Evolutionary conservation across 2,113 vertebrate species (phyloP).

Genomic region (Alethe diademata): DNA sequence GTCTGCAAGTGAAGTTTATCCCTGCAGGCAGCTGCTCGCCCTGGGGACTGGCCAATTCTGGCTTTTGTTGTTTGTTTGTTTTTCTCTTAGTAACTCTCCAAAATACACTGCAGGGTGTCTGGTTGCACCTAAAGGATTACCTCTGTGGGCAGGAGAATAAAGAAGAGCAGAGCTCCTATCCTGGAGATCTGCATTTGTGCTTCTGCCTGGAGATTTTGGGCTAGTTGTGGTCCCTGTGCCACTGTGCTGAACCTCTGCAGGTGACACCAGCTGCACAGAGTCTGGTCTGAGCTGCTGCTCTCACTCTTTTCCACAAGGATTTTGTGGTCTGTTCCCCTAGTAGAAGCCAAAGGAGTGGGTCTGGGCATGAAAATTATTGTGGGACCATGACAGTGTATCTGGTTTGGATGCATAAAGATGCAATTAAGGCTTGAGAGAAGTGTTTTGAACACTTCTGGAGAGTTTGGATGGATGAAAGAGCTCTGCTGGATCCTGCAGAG

Average conservation of each 20-base stretch:
- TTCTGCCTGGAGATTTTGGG: not conserved
- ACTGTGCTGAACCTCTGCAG: not conserved
- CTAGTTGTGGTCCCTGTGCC: not conserved
- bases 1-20: not conserved
- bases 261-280: not conserved
- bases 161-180: not conserved
- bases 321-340: not conserved
- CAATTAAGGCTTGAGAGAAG: not conserved
- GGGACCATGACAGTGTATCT: rapidly evolving
- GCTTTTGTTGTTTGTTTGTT: not conserved
- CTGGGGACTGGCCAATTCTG: not conserved
- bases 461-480: not conserved
- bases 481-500: not conserved
- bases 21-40: not conserved
- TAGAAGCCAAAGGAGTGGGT: not conserved
- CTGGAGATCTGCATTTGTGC: not conserved
- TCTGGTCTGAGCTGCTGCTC: not conserved
- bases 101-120: not conserved
- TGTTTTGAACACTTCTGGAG: not conserved
- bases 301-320: not conserved
- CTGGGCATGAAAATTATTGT: not conserved
- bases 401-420: not conserved
- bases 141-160: not conserved
- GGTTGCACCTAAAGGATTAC: not conserved
- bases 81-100: not conserved